Base-by-base conservation (phyloP, 2,888 invertebrate species). In the Drosophila dives region DNA sequence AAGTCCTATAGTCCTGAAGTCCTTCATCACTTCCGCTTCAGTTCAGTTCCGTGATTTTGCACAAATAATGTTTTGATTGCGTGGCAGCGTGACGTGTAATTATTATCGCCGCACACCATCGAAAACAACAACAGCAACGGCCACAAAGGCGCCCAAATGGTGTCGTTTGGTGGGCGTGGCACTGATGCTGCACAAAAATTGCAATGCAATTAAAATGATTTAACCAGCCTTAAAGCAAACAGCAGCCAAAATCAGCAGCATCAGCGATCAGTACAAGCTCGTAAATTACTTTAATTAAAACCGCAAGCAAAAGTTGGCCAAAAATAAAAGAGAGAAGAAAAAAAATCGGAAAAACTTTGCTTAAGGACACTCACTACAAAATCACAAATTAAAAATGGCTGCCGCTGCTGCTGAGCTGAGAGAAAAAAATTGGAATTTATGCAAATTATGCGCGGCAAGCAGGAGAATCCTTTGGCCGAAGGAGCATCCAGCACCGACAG, bases 11-110 rank as follows among this genome's bases (percentile, higher is more conserved):
- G 76, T 86, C 89, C 90, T 45, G 72, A 67, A 75, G 78, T 87
- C 86, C 91, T 91, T 92, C 91, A 92, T 91, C 91, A 91, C 92
- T 91, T 91, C 91, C 91, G 91, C 90, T 83, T 91, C 85, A 90
- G 88, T 92, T 89, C 91, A 91, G 84, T 75, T 88, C 83, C 90
- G 91, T 91, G 91, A 91, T 91, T 91, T 84, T 77, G 86, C 91
- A 91, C 91, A 92, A 91, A 90, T 87, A 91, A 90, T 90, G 89
- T 90, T 91, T 91, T 91, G 91, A 92, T 92, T 91, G 87, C 89
- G 88, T 85, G 85, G 80, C 90, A 90, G 91, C 90, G 91, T 91
- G 91, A 91, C 91, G 89, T 91, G 90, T 89, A 91, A 92, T 91
- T 92, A 90, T 87, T 83, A 89, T 89, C 83, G 81, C 83, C 83